Base-by-base conservation (phyloP, 2,888 invertebrate genomes). In the Cyclophora albipunctata region DNA sequence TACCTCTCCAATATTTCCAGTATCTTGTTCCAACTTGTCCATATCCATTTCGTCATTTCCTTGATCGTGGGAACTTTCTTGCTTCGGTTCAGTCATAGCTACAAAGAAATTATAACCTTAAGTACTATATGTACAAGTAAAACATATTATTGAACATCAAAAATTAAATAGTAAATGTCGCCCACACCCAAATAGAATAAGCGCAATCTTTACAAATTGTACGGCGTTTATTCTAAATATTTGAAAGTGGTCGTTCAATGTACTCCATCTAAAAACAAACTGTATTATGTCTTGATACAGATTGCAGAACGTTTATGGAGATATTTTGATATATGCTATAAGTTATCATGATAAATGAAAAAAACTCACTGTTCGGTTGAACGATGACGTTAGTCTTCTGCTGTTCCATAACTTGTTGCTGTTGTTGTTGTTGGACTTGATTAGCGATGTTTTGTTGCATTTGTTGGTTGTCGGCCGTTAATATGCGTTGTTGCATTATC, bases 1-100 rank as follows among this genome's bases (percentile, higher is more conserved):
- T 67, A 88, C 89, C 83, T 89, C 89, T 58, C 88, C 88, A 66
- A 89, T 89, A 54, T 88, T 89, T 3, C 83, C 83, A 4, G 83
- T 65, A 50, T 89, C 89, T 58, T 89, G 89, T 65, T 89, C 89
- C 3, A 89, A 66, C 59, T 89, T 89, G 54, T 89, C 89, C 86
- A 89, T 85, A 45, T 89, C 89, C 84, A 88, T 87, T 53, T 88
- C 87, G 54, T 88, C 87, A 0, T 72, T 68, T 0, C 84, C 84
- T 20, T 82, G 84, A 3, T 87, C 87, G 37, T 75, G 73, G 7
- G 64, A 63, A 0, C 71, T 57, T 34, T 84, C 84, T 53, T 78
- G 77, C 49, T 85, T 85, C n/a, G 55, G 66, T 43, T 84, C 84
- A 47, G 63, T 66, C 7, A 64, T 58, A 40, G 60, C 62, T 60